Conservation (phyloP, 1,140 invertebrate genomes). For the Zaprionus capensis region DNA sequence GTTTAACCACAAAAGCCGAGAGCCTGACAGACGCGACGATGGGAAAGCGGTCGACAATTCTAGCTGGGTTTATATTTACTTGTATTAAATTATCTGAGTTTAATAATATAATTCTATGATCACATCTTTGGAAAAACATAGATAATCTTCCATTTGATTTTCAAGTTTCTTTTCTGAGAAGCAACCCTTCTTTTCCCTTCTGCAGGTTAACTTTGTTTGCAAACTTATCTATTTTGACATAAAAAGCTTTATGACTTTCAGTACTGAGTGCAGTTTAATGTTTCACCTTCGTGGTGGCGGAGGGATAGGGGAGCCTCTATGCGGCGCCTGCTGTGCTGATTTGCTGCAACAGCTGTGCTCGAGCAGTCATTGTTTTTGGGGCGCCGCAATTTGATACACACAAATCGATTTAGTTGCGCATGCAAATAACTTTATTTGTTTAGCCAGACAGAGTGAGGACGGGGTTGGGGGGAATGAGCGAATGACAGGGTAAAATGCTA, state of each 20-base stretch:
- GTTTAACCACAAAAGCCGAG: slow-evolving; percentile 10
- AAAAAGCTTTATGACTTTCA: slow-evolving; percentile 16
- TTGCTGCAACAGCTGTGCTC: slow-evolving; percentile 53
- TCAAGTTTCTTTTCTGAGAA: too few relatives aligned
- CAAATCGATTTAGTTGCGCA: slow-evolving; percentile 82
- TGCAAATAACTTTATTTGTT: slow-evolving; percentile 82
- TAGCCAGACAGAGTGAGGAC: slow-evolving; percentile 21
- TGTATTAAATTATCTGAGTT: background rate
- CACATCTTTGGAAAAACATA: background rate
- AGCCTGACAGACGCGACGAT: background rate
- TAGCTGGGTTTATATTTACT: background rate
- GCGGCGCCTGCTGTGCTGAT: slow-evolving; percentile 26
- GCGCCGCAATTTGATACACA: slow-evolving; percentile 74
- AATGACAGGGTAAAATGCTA: slow-evolving; percentile 54
- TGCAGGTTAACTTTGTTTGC: slow-evolving; percentile 2
- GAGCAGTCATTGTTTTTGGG: slow-evolving; percentile 48
- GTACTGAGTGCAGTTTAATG: slow-evolving; percentile 36
- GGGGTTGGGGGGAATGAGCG: background rate
- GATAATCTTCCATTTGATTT: background rate
- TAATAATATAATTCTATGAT: background rate
- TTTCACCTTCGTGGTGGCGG: slow-evolving; percentile 6
- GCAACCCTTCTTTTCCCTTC: background rate
- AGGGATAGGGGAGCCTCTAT: background rate
- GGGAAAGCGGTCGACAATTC: background rate
- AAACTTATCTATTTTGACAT: background rate